Base-by-base conservation (phyloP, 2,113 vertebrate genomes). In the Naja naja region DNA sequence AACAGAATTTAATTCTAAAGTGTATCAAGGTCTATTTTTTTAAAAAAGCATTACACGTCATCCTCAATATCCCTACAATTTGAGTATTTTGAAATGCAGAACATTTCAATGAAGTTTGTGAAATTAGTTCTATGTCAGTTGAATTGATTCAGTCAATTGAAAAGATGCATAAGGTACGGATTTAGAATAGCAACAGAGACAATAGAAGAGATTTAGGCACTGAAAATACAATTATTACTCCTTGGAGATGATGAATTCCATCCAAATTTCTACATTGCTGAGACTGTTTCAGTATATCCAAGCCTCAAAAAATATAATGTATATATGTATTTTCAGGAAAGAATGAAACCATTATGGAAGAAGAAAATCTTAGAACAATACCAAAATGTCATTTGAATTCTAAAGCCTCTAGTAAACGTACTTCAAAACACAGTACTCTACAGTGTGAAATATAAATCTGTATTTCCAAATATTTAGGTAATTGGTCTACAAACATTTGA, bases 1-100 rank as follows among this genome's bases (percentile, higher is more conserved):
- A 92, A 92, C 45, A 87, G 3, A 49, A 52, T 91, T 87, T 64
- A 34, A 87, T 8, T 69, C 49, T 49, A 5, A 23, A 9, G 7
- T 43, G 2, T 88, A 34, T 74, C 5, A 3, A 54, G 27, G 18
- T 88, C 16, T 45, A 23, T 27, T 88, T 30, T 91, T 10, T 58
- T 49, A 8, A 49, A 49, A 49, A 49, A 56, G 20, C 7, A 43
- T 55, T 64, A 23, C 30, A 9, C 53, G 7, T 23, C 39, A 8
- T 86, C 45, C 53, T 91, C 74, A 90, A 23, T 52, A 91, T 91
- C 49, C 58, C 27, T 53, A 39, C 22, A 69, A 88, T 92, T 88
- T 30, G 56, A 88, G 58, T 53, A 88, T 92, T 92, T 92, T 52
- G 45, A 55, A 92, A 89, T 92, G 45, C 39, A 47, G 52, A 39